These are phyloP conservation scores for Apamea anceps DNA, from an alignment of 2,888 invertebrate species.

Conservation along the genomic window DNA sequence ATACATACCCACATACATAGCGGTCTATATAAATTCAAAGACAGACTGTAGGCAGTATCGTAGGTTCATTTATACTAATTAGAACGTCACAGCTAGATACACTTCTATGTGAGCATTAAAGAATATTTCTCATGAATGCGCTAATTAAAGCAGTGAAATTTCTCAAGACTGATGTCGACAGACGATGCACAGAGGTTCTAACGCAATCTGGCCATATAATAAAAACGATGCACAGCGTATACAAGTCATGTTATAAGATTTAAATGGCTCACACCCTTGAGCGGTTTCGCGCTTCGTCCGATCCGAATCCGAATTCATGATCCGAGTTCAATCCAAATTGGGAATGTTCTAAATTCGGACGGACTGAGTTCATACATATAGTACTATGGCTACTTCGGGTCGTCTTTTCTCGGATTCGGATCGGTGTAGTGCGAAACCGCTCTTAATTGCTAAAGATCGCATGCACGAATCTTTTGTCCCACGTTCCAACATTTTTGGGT, in stretches of 20 bases:
- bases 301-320: too few species aligned
- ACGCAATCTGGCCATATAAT: not conserved
- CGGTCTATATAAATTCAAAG: constrained; percentile 24
- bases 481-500: too few species aligned
- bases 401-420: too few species aligned
- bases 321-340: too few species aligned
- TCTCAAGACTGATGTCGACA: constrained; percentile 22
- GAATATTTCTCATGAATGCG: constrained; percentile 47
- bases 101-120: constrained; percentile 11
- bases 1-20: constrained; percentile 6
- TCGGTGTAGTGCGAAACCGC: too few species aligned
- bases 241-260: not conserved
- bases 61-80: constrained; percentile 36
- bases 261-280: not conserved
- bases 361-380: too few species aligned
- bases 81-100: constrained; percentile 20
- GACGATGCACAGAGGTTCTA: constrained; percentile 1
- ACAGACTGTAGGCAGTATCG: constrained; percentile 10
- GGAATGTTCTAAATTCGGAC: too few species aligned
- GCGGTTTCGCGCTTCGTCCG: too few species aligned
- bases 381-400: too few species aligned
- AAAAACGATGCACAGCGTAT: not conserved
- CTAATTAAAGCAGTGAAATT: constrained; percentile 42
- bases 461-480: not conserved
- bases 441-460: not conserved